Conservation (phyloP, 2,113 vertebrate genomes). For the Sakesphorus luctuosus region DNA sequence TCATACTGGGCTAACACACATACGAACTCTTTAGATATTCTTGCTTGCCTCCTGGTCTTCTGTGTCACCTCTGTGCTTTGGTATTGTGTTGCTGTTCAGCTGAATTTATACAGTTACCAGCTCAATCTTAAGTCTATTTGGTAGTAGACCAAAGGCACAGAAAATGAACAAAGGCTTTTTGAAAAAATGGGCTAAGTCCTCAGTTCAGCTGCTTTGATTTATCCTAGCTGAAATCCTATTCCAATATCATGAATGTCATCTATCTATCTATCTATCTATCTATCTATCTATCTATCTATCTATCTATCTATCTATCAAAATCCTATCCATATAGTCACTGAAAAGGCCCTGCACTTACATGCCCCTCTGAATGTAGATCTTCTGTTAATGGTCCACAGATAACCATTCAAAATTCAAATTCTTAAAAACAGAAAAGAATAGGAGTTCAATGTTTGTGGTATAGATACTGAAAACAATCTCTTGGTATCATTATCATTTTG, state of each 20-base stretch:
- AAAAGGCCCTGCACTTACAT: background rate
- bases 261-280: background rate
- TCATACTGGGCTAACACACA: background rate
- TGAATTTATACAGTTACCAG: background rate
- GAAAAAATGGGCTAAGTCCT: background rate
- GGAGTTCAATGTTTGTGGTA: background rate
- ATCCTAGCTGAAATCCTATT: background rate
- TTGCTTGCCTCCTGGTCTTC: background rate
- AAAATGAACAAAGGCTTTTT: background rate
- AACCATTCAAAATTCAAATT: background rate
- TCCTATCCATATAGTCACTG: background rate
- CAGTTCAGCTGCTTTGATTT: background rate
- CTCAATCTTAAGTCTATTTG: background rate
- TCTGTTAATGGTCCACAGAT: background rate
- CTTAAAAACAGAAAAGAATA: background rate
- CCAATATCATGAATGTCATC: background rate
- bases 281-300: background rate
- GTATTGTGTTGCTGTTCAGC: background rate
- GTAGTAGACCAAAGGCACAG: background rate
- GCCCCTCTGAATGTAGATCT: background rate
- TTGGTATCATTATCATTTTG: background rate
- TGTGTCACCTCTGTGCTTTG: background rate
- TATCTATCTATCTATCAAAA: too few species aligned
- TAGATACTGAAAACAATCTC: background rate
- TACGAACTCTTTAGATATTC: background rate